A percentile compares a stretch with the other conserved stretches of the same genome.
These are phyloP conservation scores for Eutrigla gurnardus DNA, from an alignment of 2,797 vertebrate species.

Conservation along the genomic window DNA sequence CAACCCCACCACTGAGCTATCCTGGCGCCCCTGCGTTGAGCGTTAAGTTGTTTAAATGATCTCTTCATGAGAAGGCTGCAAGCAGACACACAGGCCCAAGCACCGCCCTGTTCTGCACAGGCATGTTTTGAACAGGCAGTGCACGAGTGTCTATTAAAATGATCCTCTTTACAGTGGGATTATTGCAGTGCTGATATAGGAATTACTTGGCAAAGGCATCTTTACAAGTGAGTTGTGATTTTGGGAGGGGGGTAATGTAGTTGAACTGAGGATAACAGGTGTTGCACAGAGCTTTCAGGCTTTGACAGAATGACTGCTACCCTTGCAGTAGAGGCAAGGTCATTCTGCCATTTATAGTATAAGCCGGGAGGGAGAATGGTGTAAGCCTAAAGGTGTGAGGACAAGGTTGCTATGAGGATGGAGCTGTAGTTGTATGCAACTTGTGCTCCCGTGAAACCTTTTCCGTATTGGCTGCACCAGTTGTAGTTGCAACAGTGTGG, in stretches of 20 bases:
- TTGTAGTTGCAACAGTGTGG: too few species aligned
- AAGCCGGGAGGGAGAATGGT: not conserved
- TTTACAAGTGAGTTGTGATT: not conserved
- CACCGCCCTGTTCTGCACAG: too few species aligned
- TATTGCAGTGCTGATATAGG: not conserved
- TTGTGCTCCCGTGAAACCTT: not conserved
- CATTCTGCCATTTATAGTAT: slow-evolving; percentile 21
- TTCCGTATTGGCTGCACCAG: not conserved
- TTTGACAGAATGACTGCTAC: slow-evolving; percentile 48
- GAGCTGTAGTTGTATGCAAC: slow-evolving; percentile 1
- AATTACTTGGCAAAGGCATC: slow-evolving; percentile 1
- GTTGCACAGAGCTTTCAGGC: slow-evolving; percentile 33
- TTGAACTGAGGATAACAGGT: slow-evolving; percentile 42
- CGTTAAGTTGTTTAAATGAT: too few species aligned
- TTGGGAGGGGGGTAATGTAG: slow-evolving; percentile 1
- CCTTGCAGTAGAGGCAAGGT: slow-evolving; percentile 30
- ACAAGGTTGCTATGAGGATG: slow-evolving; percentile 14
- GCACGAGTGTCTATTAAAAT: not conserved
- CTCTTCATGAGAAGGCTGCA: too few species aligned
- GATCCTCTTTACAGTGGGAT: not conserved
- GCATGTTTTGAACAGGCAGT: too few species aligned
- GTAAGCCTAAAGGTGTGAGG: not conserved
- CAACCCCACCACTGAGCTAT: too few species aligned
- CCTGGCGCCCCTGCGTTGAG: too few species aligned
- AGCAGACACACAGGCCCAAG: too few species aligned